Conservation (phyloP, 2,797 vertebrate species). For the Macropus fuliginosus region DNA sequence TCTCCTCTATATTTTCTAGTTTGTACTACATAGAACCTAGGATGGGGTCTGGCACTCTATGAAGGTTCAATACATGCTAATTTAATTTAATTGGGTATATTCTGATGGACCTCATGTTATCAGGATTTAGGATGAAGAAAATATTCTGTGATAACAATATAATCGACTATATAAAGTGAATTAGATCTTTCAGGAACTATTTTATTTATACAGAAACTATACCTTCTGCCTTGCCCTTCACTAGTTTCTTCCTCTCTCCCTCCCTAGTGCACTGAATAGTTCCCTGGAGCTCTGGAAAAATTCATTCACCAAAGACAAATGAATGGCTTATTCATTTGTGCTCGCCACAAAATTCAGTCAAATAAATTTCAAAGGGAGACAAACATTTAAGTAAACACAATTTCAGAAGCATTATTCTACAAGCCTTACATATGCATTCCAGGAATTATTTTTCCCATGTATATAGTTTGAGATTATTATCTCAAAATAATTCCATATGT, state of each 20-base stretch:
- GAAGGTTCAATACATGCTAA: neutral
- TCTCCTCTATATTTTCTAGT: neutral
- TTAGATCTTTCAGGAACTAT: neutral
- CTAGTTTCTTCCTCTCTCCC: neutral
- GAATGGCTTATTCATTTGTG: neutral
- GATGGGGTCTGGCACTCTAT: neutral
- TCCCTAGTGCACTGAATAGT: neutral
- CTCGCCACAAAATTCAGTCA: neutral
- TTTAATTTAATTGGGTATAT: neutral
- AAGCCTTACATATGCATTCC: neutral
- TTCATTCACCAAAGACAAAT: neutral
- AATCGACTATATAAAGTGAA: neutral
- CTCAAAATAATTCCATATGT: neutral
- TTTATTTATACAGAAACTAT: neutral
- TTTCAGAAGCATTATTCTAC: neutral
- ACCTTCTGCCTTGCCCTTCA: neutral
- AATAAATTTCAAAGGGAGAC: slow-evolving; percentile 1
- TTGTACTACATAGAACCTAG: neutral
- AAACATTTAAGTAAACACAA: neutral
- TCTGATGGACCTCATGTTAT: neutral
- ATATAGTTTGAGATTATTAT: slow-evolving; percentile 9
- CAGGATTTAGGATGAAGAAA: neutral
- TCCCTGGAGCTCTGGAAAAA: neutral
- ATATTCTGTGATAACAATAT: neutral
- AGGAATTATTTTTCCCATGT: neutral